A percentile compares a stretch with the other conserved stretches of the same genome.
phyloP scores from a whole-genome alignment of 1,140 invertebrate genomes.

The Rhopalosiphum padi region DNA sequence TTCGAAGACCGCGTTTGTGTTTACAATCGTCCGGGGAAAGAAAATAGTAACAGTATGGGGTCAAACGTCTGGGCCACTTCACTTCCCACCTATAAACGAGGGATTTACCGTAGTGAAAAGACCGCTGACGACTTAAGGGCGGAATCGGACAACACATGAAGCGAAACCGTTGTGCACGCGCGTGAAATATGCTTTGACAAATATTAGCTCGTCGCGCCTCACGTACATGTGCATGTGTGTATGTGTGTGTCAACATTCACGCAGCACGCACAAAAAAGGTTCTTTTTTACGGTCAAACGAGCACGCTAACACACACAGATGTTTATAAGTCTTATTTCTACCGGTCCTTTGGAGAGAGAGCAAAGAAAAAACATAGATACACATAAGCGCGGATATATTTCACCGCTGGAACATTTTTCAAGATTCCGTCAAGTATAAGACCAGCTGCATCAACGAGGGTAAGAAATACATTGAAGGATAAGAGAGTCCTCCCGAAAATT shows the following conservation, averaged over 20 bases:
- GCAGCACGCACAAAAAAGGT: background rate
- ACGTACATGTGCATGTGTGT: too few relatives aligned
- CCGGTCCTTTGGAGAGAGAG: background rate
- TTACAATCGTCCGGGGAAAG: background rate
- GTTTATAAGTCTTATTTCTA: conserved; percentile 52
- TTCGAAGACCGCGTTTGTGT: conserved; percentile 2
- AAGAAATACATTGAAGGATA: background rate
- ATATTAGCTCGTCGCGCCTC: conserved; percentile 45
- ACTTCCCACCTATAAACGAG: background rate
- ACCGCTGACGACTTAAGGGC: background rate
- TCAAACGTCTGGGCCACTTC: background rate
- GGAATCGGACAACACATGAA: conserved; percentile 5
- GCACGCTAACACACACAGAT: background rate
- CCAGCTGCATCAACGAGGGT: background rate
- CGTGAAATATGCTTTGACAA: conserved; percentile 57
- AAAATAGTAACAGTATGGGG: conserved; percentile 14
- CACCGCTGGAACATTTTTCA: background rate
- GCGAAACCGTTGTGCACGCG: conserved; percentile 3
- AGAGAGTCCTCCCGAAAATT: background rate
- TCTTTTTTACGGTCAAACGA: conserved; percentile 54
- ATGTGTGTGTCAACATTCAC: conserved; percentile 47
- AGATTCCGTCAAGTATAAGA: background rate
- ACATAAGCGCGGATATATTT: conserved; percentile 39
- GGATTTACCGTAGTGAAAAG: background rate
- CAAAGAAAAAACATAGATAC: background rate